Base-by-base conservation (phyloP, 2,113 vertebrate genomes). In the Empidonax traillii region DNA sequence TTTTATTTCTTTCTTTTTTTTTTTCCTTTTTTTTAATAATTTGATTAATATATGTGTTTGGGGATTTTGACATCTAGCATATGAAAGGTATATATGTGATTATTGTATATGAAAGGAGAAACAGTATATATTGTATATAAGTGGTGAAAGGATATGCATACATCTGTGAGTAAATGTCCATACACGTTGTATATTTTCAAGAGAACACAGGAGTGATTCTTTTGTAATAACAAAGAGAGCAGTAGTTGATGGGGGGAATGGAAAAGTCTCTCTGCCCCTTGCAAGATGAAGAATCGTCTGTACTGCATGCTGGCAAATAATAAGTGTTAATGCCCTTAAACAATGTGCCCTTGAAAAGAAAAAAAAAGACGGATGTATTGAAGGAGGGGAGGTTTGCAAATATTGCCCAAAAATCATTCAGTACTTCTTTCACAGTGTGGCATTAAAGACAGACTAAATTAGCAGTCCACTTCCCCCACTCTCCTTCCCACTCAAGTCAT, bases 401-500 rank as follows among this genome's bases (percentile, higher is more conserved):
- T 97, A 97, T 94, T 93, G 93, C 83, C 89, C 52, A 55, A 96
- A 97, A 97, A 97, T 96, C 96, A 96, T 96, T 97, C 97, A 77
- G 94, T 75, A 56, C 78, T 96, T 86, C 94, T 97, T 97, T 97
- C 96, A 94, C 95, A 96, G 96, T 10, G 90, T 93, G 92, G 87
- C 51, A 91, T 94, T 94, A 92, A 96, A 97, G 96, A 93, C 94
- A 97, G 97, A 96, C 97, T 96, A 93, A 97, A 98, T 97, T 97
- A 97, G 89, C 97, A 97, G 97, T 95, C 95, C 95, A 96, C 94
- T 96, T 97, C 97, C 97, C 96, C 85, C 43, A 6, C 96, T 94
- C 94, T 94, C 96, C 96, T 97, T 95, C 95, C 94, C 96, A 97
- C 95, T 98, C 97, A 94, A 97, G 97, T 97, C 96, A 95, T 97